Percentiles rank a stretch among this genome's conserved stretches.
Evolutionary conservation across 2,888 invertebrate species (phyloP).

Genomic region (Siphonodentalium dalli): DNA sequence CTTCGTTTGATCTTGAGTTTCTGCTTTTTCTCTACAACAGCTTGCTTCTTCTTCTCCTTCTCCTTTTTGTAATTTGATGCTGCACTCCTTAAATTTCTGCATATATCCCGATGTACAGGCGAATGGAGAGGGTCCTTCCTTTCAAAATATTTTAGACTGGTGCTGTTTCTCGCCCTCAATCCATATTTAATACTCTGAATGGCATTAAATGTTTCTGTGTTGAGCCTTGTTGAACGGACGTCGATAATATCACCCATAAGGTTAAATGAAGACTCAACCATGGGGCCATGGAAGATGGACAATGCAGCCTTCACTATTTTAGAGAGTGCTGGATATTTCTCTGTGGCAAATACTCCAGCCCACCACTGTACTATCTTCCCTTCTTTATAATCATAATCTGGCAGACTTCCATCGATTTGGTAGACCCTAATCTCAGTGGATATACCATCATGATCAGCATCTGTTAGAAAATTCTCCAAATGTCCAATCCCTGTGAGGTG

Average conservation of each 20-base stretch:
- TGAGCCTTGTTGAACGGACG: conserved; percentile 7
- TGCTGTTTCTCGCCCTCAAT: neutral
- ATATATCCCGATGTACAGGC: conserved; percentile 7
- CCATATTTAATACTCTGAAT: conserved; percentile 12
- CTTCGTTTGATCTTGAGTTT: too few species aligned
- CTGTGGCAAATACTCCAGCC: neutral
- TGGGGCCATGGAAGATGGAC: conserved; percentile 26
- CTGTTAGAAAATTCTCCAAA: too few species aligned
- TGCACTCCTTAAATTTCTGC: conserved; percentile 10
- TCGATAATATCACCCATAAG: conserved; percentile 27
- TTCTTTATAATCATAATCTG: neutral
- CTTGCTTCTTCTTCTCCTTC: neutral
- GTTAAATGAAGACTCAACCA: conserved; percentile 26
- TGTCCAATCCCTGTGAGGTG: too few species aligned
- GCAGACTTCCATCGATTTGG: conserved; percentile 2
- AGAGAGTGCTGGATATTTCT: conserved; percentile 4
- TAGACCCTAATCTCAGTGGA: too few species aligned
- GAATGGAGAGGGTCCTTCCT: neutral
- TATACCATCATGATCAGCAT: too few species aligned
- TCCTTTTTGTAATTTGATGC: conserved; percentile 10
- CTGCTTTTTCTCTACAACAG: neutral
- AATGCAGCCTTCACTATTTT: conserved; percentile 4
- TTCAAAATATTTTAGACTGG: neutral
- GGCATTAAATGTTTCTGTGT: conserved; percentile 10
- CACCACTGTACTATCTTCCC: conserved; percentile 13